These are phyloP conservation scores for Channa argus DNA, from an alignment of 2,113 vertebrate species.

Conservation along the genomic window DNA sequence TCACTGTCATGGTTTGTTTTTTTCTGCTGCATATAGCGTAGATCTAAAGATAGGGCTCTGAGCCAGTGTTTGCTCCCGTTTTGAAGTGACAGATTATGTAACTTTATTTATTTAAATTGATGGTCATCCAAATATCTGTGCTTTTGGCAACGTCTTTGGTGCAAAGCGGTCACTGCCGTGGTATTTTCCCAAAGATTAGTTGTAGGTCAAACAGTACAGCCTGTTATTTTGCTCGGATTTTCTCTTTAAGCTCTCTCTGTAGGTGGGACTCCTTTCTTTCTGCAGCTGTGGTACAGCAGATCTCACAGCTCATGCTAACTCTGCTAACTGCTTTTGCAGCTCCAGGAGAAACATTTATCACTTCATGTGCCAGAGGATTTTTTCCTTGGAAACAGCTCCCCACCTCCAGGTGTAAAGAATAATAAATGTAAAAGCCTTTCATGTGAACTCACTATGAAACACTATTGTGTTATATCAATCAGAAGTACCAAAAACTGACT, in stretches of 20 bases:
- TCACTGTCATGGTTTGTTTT: slow-evolving; percentile 9
- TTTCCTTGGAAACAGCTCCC: slow-evolving; percentile 5
- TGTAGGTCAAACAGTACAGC: slow-evolving; percentile 34
- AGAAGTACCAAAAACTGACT: slow-evolving; percentile 20
- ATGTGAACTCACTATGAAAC: slow-evolving; percentile 26
- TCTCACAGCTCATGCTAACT: background rate
- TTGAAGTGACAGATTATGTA: slow-evolving; percentile 29
- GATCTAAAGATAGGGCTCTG: slow-evolving; percentile 24
- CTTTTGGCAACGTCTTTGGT: slow-evolving; percentile 22
- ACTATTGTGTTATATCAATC: slow-evolving; percentile 51
- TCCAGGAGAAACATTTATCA: slow-evolving; percentile 9
- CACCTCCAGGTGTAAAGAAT: slow-evolving; percentile 33
- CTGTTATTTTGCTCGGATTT: background rate
- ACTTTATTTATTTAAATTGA: slow-evolving; percentile 14
- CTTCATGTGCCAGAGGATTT: background rate
- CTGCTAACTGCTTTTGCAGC: background rate
- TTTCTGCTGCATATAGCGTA: background rate
- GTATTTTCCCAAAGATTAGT: slow-evolving; percentile 44
- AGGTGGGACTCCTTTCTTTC: slow-evolving; percentile 24
- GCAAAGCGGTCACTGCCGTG: slow-evolving; percentile 23
- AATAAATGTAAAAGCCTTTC: slow-evolving; percentile 38
- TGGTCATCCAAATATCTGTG: slow-evolving; percentile 16
- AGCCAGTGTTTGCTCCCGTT: slow-evolving; percentile 18
- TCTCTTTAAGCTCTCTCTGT: background rate
- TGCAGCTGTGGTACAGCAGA: background rate